A percentile compares a stretch with the other conserved stretches of the same genome.
Evolutionary conservation across 2,797 vertebrate genomes (phyloP).

Genomic region (Macropodus opercularis): DNA sequence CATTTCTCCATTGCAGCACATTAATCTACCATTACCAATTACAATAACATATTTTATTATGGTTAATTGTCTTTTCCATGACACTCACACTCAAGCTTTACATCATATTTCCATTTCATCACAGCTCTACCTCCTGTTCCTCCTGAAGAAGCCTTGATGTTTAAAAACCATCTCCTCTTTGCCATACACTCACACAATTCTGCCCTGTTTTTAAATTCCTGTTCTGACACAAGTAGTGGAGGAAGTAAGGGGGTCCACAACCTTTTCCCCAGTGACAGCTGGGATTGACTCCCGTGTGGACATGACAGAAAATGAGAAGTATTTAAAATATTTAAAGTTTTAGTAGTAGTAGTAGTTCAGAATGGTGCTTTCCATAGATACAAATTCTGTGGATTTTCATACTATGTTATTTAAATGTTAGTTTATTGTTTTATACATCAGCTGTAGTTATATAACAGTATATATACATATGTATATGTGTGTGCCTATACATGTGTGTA

Average conservation of each 20-base stretch:
- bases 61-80: background rate
- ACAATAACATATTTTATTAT: too few relatives aligned
- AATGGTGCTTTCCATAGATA: too few relatives aligned
- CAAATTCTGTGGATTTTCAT: background rate
- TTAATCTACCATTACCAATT: too few relatives aligned
- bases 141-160: background rate
- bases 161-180: background rate
- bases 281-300: too few relatives aligned
- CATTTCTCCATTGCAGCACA: background rate
- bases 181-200: background rate
- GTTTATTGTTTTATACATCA: background rate
- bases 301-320: background rate
- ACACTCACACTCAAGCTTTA: background rate
- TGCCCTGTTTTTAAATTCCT: background rate
- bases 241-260: background rate
- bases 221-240: background rate
- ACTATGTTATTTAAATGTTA: background rate
- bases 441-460: too few relatives aligned
- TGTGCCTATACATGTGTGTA: too few relatives aligned
- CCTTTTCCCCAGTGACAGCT: too few relatives aligned
- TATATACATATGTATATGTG: too few relatives aligned
- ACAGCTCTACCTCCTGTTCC: background rate
- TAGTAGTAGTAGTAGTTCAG: too few relatives aligned
- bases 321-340: background rate
- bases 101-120: conserved; percentile 1